Base-by-base conservation (phyloP, 2,113 vertebrate species). In the Pterocles orientalis region DNA sequence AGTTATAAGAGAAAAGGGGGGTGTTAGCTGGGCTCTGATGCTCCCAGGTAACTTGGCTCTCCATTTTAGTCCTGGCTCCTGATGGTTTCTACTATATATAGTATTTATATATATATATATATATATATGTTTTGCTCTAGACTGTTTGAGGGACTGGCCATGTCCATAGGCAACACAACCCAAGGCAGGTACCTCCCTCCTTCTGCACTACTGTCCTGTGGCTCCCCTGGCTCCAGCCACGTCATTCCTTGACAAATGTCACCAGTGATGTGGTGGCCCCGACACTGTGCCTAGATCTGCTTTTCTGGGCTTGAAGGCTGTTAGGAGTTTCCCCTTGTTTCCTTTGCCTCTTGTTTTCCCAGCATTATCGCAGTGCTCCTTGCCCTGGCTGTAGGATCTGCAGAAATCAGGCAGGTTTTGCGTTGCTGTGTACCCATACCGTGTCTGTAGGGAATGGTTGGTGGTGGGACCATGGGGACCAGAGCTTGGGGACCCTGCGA, bases 361-460 rank as follows among this genome's bases (percentile, higher is more conserved):
- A 24, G 23, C 6, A 5, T 28, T 48, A 14, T 16, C 5, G 6
- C 41, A 21, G 43, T 7, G 53, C 51, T 50, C 45, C 66, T 39
- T 25, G 28, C 45, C 21, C 39, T 9, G 23, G 23, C 58, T 24
- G 26, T 7, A 10, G 33, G 53, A 18, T 34, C 62, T 53, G 43
- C 20, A 24, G 15, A 19, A 21, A 29, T 36, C 21, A 8, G 70
- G 54, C 21, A 18, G 48, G 45, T 33, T 53, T 90, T 14, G 45
- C 24, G 3, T 36, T 26, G 51, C 86, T 65, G 10, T n/a, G 45
- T n/a, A 6, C 47, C 5, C 0, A 0, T 47, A 18, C 34, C 9
- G 3, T 0, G 0, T 31, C 69, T 25, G 39, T 14, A 28, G 29
- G 57, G 17, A 48, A 11, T 4, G 4, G 6, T 12, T 1, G 1